Conservation (phyloP, 1,140 invertebrate species). For the Teleopsis dalmanni region DNA sequence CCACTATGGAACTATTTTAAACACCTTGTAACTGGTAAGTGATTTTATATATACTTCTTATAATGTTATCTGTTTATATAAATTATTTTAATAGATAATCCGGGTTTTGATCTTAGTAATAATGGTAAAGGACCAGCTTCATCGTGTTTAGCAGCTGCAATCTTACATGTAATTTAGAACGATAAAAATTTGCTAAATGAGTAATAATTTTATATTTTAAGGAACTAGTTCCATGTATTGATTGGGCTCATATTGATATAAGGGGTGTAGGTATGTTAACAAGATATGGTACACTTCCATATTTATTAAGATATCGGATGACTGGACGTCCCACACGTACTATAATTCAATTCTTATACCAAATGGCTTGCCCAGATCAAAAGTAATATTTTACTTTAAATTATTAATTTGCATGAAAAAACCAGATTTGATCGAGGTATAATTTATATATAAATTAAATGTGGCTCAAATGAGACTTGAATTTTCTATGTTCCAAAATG, state of each 20-base stretch:
- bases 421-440: too few species aligned
- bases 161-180: slow-evolving; percentile 54
- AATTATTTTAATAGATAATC: slow-evolving; percentile 8
- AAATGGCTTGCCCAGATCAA: slow-evolving; percentile 46
- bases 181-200: too few species aligned
- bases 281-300: slow-evolving; percentile 52
- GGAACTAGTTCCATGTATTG: slow-evolving; percentile 55
- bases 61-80: too few species aligned
- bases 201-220: too few species aligned
- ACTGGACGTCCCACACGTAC: slow-evolving; percentile 56
- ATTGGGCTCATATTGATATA: slow-evolving; percentile 65
- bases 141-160: slow-evolving; percentile 60
- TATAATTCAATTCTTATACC: slow-evolving; percentile 52
- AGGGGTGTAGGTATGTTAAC: slow-evolving; percentile 55
- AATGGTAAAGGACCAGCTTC: slow-evolving; percentile 49
- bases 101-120: slow-evolving; percentile 55
- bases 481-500: too few species aligned
- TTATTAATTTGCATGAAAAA: too few species aligned
- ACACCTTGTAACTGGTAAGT: slow-evolving; percentile 53
- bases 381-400: too few species aligned
- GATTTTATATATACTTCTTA: too few species aligned
- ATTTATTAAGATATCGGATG: slow-evolving; percentile 51
- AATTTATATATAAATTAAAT: too few species aligned
- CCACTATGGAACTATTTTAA: slow-evolving; percentile 77
- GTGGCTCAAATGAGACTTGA: too few species aligned